phyloP scores from a whole-genome alignment of 2,113 vertebrate genomes.

The Clarias gariepinus region DNA sequence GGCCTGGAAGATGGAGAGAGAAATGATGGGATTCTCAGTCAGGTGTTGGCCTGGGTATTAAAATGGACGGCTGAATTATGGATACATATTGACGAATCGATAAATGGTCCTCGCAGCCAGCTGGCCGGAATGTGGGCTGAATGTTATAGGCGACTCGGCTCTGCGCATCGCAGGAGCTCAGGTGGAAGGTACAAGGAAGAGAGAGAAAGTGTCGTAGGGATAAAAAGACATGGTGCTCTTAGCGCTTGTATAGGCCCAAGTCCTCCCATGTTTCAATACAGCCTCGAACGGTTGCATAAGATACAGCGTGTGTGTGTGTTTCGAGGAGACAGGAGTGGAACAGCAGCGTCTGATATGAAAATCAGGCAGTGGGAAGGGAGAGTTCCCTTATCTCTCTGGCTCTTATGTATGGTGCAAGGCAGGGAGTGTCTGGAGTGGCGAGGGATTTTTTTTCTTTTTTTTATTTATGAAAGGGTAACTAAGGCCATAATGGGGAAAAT shows the following conservation, averaged over 20 bases:
- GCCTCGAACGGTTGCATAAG: slow-evolving; percentile 29
- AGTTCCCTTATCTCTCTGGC: not conserved
- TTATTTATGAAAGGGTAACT: slow-evolving; percentile 45
- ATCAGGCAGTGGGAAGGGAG: slow-evolving; percentile 30
- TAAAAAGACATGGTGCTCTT: not conserved
- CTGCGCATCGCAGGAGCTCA: not conserved
- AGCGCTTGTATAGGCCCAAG: slow-evolving; percentile 1
- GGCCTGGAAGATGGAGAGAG: not conserved
- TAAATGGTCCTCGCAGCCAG: slow-evolving; percentile 1
- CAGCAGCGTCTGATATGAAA: slow-evolving; percentile 46
- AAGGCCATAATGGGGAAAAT: slow-evolving; percentile 39
- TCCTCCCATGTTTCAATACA: slow-evolving; percentile 23
- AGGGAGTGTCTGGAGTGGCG: not conserved
- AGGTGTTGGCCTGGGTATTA: not conserved
- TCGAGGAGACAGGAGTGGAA: slow-evolving; percentile 36
- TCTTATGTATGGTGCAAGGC: slow-evolving; percentile 9
- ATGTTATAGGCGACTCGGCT: slow-evolving; percentile 15
- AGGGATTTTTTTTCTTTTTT: not conserved
- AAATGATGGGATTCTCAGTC: not conserved
- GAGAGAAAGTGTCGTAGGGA: not conserved
- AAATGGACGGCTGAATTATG: slow-evolving; percentile 27
- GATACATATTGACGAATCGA: slow-evolving; percentile 19
- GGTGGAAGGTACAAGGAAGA: not conserved
- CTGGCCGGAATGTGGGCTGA: slow-evolving; percentile 1
- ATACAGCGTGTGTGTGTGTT: not conserved